phyloP scores from a whole-genome alignment of 2,888 invertebrate species.

The Hymenopus coronatus region DNA sequence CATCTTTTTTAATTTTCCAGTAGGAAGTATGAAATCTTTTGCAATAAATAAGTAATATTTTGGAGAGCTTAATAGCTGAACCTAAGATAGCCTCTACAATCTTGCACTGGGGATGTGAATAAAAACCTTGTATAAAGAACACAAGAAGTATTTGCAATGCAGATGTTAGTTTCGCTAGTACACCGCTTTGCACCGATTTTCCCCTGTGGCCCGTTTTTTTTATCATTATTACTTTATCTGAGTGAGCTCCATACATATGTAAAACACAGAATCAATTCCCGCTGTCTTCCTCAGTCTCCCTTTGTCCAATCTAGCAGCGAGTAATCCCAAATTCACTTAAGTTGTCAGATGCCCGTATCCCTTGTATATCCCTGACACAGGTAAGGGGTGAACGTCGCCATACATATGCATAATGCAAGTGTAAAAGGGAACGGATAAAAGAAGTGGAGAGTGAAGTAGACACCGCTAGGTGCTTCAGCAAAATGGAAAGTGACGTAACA shows the following conservation, averaged over 20 bases:
- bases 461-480: not conserved
- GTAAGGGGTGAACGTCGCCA: not conserved
- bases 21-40: too few relatives aligned
- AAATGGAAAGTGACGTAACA: not conserved
- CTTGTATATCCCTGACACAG: not conserved
- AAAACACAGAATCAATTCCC: not conserved
- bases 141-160: not conserved
- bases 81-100: not conserved
- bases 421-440: not conserved
- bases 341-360: constrained; percentile 1
- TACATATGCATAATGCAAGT: not conserved
- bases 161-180: not conserved
- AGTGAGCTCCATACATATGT: not conserved
- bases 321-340: constrained; percentile 19
- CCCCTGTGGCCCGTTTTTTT: not conserved
- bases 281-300: not conserved
- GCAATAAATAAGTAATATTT: too few relatives aligned
- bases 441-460: not conserved
- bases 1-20: too few relatives aligned
- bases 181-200: not conserved
- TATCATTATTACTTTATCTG: not conserved
- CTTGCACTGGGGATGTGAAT: not conserved
- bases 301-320: constrained; percentile 8
- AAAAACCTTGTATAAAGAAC: not conserved
- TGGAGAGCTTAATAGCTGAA: too few relatives aligned